These are phyloP conservation scores for Oscheius sp. DNA, from an alignment of 1,140 invertebrate genomes.

Conservation along the genomic window DNA sequence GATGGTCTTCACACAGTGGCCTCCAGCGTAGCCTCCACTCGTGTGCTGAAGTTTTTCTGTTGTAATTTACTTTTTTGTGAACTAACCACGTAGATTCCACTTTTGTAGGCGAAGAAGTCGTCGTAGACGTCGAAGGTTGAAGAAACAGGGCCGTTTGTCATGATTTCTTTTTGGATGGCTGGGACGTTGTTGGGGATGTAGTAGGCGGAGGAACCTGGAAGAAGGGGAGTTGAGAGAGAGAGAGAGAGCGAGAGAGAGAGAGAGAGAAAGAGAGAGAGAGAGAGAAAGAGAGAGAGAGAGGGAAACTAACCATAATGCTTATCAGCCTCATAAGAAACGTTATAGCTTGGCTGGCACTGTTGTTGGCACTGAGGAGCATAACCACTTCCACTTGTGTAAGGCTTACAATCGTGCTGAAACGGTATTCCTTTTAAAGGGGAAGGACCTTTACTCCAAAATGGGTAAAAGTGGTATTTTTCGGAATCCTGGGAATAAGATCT, in stretches of 20 bases:
- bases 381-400: conserved; percentile 55
- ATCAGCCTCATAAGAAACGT: background rate
- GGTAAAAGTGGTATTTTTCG: no score
- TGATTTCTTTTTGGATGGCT: conserved; percentile 78
- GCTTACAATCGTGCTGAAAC: conserved; percentile 62
- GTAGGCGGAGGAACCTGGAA: conserved; percentile 70
- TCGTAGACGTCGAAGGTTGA: conserved; percentile 82
- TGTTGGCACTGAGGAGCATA: background rate
- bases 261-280: no score
- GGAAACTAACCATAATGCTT: conserved; percentile 74
- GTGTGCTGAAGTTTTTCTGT: conserved; percentile 68
- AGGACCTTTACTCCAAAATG: no score
- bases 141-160: conserved; percentile 84
- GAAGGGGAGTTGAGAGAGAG: no score
- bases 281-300: conserved; percentile 73
- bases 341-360: background rate
- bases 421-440: background rate
- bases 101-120: conserved; percentile 81
- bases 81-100: conserved; percentile 73
- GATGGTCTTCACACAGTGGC: conserved; percentile 83
- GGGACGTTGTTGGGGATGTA: conserved; percentile 69
- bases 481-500: no score
- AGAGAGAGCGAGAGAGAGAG: no score
- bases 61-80: background rate
- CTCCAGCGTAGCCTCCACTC: conserved; percentile 73